Evolutionary conservation across 2,797 vertebrate species (phyloP).

Genomic region (Poeciliopsis paucimaculata): DNA sequence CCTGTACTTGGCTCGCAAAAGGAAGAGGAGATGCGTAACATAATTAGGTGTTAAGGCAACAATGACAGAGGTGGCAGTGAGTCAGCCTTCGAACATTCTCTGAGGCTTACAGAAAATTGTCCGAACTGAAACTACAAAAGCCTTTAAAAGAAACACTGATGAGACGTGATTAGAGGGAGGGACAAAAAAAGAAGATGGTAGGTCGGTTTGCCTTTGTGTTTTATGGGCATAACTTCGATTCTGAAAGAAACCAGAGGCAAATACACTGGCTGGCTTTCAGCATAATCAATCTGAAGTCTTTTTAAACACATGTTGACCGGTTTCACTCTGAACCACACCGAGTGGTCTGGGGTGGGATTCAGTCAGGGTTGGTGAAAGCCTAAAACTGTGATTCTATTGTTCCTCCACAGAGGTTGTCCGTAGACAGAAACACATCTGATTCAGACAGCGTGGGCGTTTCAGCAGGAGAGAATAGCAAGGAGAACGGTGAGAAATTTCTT

Average conservation of each 20-base stretch:
- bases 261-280: background rate
- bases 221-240: background rate
- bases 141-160: slow-evolving; percentile 4
- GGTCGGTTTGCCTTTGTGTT: background rate
- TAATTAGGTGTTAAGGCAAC: slow-evolving; percentile 45
- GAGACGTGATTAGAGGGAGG: background rate
- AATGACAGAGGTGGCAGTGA: slow-evolving; percentile 42
- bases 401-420: slow-evolving; percentile 83
- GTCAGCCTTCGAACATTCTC: slow-evolving; percentile 27
- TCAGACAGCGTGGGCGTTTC: slow-evolving; percentile 86
- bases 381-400: slow-evolving; percentile 30
- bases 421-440: slow-evolving; percentile 92
- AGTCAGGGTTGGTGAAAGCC: background rate
- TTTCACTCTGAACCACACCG: background rate
- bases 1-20: slow-evolving; percentile 35
- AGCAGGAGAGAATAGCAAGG: slow-evolving; percentile 70
- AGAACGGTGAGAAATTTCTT: slow-evolving; percentile 64
- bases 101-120: slow-evolving; percentile 27
- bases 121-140: slow-evolving; percentile 22
- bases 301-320: background rate
- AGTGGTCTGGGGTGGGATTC: background rate
- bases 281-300: background rate
- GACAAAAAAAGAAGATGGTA: background rate
- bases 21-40: slow-evolving; percentile 27
- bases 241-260: background rate